Evolutionary conservation across 1,140 invertebrate species (phyloP).

Genomic region (Plodia interpunctella): DNA sequence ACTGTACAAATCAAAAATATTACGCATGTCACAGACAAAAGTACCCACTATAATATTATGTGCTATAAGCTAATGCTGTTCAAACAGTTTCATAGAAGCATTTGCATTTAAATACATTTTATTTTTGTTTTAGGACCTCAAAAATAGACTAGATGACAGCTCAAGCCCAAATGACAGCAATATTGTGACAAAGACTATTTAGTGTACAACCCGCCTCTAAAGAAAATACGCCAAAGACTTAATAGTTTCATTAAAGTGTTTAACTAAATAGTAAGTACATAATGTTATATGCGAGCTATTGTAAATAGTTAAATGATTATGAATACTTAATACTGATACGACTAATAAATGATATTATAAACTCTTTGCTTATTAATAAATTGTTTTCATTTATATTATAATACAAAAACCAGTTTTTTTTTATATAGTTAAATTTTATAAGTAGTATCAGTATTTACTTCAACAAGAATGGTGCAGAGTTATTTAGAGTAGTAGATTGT

Average conservation of each 20-base stretch:
- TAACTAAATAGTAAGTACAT: not conserved
- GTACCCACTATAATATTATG: no score
- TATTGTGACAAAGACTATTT: conserved; percentile 70
- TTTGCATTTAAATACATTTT: no score
- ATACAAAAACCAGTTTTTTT: no score
- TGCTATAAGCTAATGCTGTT: no score
- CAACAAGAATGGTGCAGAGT: no score
- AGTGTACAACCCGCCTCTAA: conserved; percentile 68
- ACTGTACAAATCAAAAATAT: no score
- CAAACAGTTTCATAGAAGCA: no score
- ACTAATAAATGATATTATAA: not conserved
- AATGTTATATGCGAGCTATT: not conserved
- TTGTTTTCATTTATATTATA: not conserved
- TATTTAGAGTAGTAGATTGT: no score
- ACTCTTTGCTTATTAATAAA: not conserved
- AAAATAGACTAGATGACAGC: conserved; percentile 54
- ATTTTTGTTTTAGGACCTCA: conserved; percentile 57
- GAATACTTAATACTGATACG: not conserved
- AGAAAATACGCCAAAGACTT: conserved; percentile 35
- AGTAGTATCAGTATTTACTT: no score
- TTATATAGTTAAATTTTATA: no score
- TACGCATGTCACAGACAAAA: no score
- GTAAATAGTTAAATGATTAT: not conserved
- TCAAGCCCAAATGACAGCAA: conserved; percentile 67
- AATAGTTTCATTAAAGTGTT: conserved; percentile 3